phyloP scores from a whole-genome alignment of 2,888 invertebrate species.

The Microchrysa polita region DNA sequence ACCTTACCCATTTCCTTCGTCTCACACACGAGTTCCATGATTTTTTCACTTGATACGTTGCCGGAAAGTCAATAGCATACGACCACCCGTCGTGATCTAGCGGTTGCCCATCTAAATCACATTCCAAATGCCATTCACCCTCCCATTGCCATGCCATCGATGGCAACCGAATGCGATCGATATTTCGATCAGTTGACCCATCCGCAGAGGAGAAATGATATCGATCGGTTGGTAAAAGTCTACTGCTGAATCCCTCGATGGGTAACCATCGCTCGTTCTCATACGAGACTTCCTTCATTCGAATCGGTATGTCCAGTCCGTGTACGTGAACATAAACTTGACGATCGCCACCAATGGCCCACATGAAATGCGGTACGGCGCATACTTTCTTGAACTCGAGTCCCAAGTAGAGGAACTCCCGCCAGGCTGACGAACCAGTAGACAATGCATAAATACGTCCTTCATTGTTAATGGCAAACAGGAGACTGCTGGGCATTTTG shows the following conservation, averaged over 20 bases:
- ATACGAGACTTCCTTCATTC: constrained; percentile 88
- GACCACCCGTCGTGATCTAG: constrained; percentile 93
- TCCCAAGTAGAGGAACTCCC: constrained; percentile 85
- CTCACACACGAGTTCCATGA: constrained; percentile 92
- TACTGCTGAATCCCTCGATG: constrained; percentile 84
- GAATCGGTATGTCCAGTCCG: constrained; percentile 87
- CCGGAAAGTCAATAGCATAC: constrained; percentile 91
- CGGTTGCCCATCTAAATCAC: constrained; percentile 85
- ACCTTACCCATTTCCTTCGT: constrained; percentile 82
- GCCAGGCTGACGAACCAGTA: constrained; percentile 83
- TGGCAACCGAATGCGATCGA: constrained; percentile 84
- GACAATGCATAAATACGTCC: constrained; percentile 87
- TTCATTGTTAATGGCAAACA: constrained; percentile 88
- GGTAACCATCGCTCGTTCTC: constrained; percentile 96
- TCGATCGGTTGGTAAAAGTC: constrained; percentile 87
- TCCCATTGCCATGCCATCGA: constrained; percentile 98
- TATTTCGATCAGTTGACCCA: constrained; percentile 80
- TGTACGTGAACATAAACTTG: constrained; percentile 93
- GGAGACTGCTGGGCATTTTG: constrained; percentile 75
- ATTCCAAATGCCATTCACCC: constrained; percentile 89
- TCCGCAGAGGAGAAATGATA: constrained; percentile 86
- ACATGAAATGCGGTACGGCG: constrained; percentile 84
- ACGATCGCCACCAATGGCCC: constrained; percentile 93
- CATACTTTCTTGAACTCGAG: constrained; percentile 90
- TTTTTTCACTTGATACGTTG: constrained; percentile 80